These are phyloP conservation scores for Glomeris marginata DNA, from an alignment of 2,888 invertebrate genomes.

Conservation along the genomic window DNA sequence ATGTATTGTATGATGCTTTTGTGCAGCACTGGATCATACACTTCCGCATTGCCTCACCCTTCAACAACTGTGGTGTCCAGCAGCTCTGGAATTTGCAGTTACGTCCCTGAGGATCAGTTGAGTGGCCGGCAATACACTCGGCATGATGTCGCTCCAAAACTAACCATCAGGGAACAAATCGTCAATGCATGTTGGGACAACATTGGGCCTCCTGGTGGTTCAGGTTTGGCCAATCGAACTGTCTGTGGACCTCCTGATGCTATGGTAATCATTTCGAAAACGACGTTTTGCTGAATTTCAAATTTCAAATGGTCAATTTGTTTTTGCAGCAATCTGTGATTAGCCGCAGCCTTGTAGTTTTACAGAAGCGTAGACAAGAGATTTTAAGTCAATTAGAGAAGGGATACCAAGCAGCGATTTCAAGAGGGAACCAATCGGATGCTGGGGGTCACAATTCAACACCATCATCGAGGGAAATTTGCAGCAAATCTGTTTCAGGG, in stretches of 20 bases:
- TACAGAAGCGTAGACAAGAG: slow-evolving; percentile 45
- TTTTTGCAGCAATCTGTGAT: slow-evolving; percentile 10
- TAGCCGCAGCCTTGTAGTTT: slow-evolving; percentile 33
- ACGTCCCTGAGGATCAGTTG: too few relatives aligned
- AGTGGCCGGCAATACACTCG: too few relatives aligned
- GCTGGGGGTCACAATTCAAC: too few relatives aligned
- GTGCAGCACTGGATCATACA: background rate
- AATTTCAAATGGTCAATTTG: background rate
- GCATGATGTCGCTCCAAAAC: too few relatives aligned
- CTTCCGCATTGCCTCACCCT: background rate
- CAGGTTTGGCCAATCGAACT: slow-evolving; percentile 25
- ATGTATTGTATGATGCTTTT: background rate
- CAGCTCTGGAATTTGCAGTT: too few relatives aligned
- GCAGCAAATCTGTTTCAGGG: too few relatives aligned
- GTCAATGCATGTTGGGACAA: background rate
- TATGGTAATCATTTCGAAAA: slow-evolving; percentile 3
- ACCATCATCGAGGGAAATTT: too few relatives aligned
- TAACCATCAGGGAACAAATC: too few relatives aligned
- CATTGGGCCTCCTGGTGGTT: slow-evolving; percentile 22
- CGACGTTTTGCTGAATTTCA: background rate
- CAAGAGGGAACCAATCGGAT: background rate
- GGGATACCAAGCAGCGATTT: slow-evolving; percentile 19
- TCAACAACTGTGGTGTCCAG: too few relatives aligned
- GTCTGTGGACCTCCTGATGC: slow-evolving; percentile 18
- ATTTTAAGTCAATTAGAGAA: slow-evolving; percentile 45